Evolutionary conservation across 2,113 vertebrate genomes (phyloP), one percentile per base, ranked within the genome.

Genomic region (Oreochromis niloticus): DNA sequence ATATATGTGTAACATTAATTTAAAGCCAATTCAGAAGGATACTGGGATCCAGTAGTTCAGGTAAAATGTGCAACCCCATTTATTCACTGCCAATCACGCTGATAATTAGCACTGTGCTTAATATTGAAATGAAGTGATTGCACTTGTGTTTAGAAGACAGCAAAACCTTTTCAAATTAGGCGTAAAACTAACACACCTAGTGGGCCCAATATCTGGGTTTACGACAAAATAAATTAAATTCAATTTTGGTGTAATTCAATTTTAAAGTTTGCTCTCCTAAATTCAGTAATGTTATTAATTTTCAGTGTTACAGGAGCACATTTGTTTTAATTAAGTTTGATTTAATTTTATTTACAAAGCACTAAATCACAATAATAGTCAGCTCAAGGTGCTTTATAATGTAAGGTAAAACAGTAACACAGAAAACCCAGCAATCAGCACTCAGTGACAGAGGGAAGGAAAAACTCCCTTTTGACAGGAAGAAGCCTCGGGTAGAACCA

Each of bases 31-130:
- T 0, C 46, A 34, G 46, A 52, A 78, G 10, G 17, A 78, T 78
- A 52, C 73, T 52, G 46, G 46, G 73, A 34, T n/a, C 27, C 46
- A 52, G 73, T n/a, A 52, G 9, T 52, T 78, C 46, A 34, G 3
- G 17, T 78, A 0, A 34, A 78, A 52, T 52, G 10, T 30, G 68
- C 41, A 75, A 16, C 68, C 22, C 14, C 27, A 48, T 75, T 75
- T 14, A 68, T 68, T 68, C 19, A 68, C 19, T 22, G 63, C 63
- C 34, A 41, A n/a, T 68, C 34, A 22, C 1, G 1, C 4, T 39
- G 0, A 22, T 41, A 22, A 39, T 0, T 68, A 41, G 19, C 63
- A 68, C 34, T 22, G 34, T 22, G 19, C 0, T 5, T 41, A n/a
- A 68, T 68, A 0, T 41, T 41, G 34, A 68, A 41, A 5, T 68